Percentiles rank a stretch among this genome's conserved stretches.
phyloP scores from a whole-genome alignment of 2,797 vertebrate species.

The Ispidina picta region DNA sequence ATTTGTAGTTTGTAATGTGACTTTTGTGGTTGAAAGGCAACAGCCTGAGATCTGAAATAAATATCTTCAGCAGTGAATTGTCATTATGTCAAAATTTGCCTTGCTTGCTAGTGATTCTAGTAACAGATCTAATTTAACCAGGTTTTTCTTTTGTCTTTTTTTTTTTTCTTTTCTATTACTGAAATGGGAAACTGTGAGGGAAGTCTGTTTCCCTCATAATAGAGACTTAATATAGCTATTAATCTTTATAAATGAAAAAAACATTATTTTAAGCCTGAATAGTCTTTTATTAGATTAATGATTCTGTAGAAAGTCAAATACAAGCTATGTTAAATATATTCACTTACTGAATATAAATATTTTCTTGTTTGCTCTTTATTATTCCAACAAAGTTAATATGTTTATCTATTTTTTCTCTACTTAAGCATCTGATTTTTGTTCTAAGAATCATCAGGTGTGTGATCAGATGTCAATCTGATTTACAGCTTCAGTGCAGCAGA shows the following conservation, averaged over 20 bases:
- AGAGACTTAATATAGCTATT: conserved; percentile 46
- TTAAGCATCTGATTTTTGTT: background rate
- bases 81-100: conserved; percentile 11
- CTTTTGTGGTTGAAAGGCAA: conserved; percentile 6
- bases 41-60: conserved; percentile 6
- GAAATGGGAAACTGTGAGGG: conserved; percentile 2
- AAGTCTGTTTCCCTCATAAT: conserved; percentile 19
- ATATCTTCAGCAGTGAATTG: background rate
- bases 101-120: conserved; percentile 2
- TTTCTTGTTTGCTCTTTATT: conserved; percentile 4
- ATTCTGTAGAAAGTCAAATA: conserved; percentile 40
- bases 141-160: background rate
- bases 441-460: background rate
- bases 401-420: background rate
- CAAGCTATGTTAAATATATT: conserved; percentile 15
- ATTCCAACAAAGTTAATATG: background rate
- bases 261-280: conserved; percentile 28
- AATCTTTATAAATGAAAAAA: conserved; percentile 40
- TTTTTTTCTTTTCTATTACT: background rate
- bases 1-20: conserved; percentile 9
- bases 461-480: conserved; percentile 4
- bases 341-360: background rate
- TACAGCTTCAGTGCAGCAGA: background rate
- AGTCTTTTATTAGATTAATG: conserved; percentile 35
- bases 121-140: background rate